Evolutionary conservation across 2,888 invertebrate species (phyloP).

Genomic region (Drosophila multiciliata): DNA sequence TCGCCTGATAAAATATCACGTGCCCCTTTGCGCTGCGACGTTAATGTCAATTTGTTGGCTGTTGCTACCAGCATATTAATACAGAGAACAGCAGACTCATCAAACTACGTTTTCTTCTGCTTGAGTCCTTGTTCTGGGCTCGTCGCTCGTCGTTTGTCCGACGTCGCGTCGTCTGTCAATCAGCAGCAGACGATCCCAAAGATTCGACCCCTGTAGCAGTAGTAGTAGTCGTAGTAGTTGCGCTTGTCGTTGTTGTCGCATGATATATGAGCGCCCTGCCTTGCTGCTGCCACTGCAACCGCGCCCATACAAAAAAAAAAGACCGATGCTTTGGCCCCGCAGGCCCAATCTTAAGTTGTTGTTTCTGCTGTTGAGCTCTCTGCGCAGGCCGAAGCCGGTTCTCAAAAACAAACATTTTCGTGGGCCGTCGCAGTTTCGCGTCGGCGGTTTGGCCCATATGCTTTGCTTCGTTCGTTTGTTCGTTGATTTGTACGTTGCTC

Average conservation of each 20-base stretch:
- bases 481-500: constrained; percentile 16
- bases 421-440: constrained; percentile 63
- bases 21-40: constrained; percentile 61
- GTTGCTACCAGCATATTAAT: constrained; percentile 66
- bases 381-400: constrained; percentile 58
- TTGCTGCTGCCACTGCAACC: constrained; percentile 65
- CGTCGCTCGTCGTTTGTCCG: constrained; percentile 32
- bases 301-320: constrained; percentile 55
- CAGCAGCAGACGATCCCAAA: constrained; percentile 61
- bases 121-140: constrained; percentile 57
- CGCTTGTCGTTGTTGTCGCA: constrained; percentile 58
- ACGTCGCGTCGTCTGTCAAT: constrained; percentile 62
- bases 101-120: constrained; percentile 29
- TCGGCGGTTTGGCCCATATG: constrained; percentile 59
- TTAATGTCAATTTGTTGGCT: constrained; percentile 73
- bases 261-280: constrained; percentile 76
- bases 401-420: constrained; percentile 63
- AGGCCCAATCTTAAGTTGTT: constrained; percentile 50
- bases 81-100: constrained; percentile 40
- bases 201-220: constrained; percentile 49
- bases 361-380: constrained; percentile 21
- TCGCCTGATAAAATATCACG: constrained; percentile 46
- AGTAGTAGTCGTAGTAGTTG: constrained; percentile 18
- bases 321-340: constrained; percentile 43
- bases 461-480: constrained; percentile 16